Base-by-base conservation (phyloP, 2,888 invertebrate genomes). In the Philereme vetulata region DNA sequence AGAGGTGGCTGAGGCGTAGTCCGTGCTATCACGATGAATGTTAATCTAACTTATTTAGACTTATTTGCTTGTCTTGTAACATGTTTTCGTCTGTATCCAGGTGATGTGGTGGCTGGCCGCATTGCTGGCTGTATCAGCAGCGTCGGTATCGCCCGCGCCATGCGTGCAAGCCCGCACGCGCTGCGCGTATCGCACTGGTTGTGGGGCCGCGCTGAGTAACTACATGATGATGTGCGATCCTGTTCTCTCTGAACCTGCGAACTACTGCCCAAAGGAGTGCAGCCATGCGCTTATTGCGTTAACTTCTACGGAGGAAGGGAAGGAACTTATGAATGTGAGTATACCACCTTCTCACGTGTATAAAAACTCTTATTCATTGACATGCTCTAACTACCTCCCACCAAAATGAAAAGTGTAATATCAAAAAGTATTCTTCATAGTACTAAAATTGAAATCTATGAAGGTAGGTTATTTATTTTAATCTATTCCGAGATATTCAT, bases 271-370 rank as follows among this genome's bases (percentile, higher is more conserved):
- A 0, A 94, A 95, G 74, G 90, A 93, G 52, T 97, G 97, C 81
- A 95, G 95, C 72, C 94, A 96, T 77, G 95, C 97, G 0, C 93
- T 97, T 43, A 96, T 97, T 46, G 96, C 96, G 0, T 93, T 97
- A 46, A 95, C 95, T 0, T 95, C 96, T 34, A 96, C 96, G 0
- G 95, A 95, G 53, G 96, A 96, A 79, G 96, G 97, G 53, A 94
- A 95, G 76, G 94, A 94, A 65, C 93, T 97, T 10, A 95, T 96
- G 94, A 95, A 93, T 79, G 96, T 96, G 81, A 94, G 94, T 87
- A 59, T 21, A 8, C 1, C 35, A 1, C 21, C 21, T 21, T 21
- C 21, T 21, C 21, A 1, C 21, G 21, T 21, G 21, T 21, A 21
- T n/a, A n/a, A n/a, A n/a, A n/a, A 2, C 2, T 21, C 21, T 21